A percentile compares a stretch with the other conserved stretches of the same genome.
Conservation (phyloP, 2,888 invertebrate species). For the Amiota mariae region DNA sequence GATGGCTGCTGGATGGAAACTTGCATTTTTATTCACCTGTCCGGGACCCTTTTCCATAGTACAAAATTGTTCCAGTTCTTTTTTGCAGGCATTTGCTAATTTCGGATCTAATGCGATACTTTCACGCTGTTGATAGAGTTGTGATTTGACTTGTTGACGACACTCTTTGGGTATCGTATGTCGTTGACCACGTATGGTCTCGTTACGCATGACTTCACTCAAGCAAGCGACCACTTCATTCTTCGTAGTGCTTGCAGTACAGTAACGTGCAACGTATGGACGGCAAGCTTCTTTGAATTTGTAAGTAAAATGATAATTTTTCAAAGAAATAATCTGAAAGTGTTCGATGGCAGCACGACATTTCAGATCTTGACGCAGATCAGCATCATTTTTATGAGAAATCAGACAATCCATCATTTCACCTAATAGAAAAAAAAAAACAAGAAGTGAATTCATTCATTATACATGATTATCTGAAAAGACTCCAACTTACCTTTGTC, state of each 20-base stretch:
- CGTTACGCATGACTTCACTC: slow-evolving; percentile 92
- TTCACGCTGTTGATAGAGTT: slow-evolving; percentile 93
- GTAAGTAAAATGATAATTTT: slow-evolving; percentile 93
- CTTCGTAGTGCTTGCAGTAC: slow-evolving; percentile 82
- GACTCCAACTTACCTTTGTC: slow-evolving; percentile 77
- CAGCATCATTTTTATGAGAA: slow-evolving; percentile 89
- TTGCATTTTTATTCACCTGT: slow-evolving; percentile 72
- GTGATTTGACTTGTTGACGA: slow-evolving; percentile 90
- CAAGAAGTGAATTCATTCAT: not conserved
- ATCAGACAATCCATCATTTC: slow-evolving; percentile 96
- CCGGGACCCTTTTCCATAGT: slow-evolving; percentile 80
- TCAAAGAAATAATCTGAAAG: slow-evolving; percentile 93
- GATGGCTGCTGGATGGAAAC: slow-evolving; percentile 32
- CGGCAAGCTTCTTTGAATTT: slow-evolving; percentile 97
- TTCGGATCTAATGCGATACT: slow-evolving; percentile 89
- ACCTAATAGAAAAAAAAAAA: slow-evolving; percentile 72
- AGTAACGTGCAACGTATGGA: slow-evolving; percentile 82
- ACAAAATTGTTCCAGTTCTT: slow-evolving; percentile 85
- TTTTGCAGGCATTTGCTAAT: slow-evolving; percentile 86
- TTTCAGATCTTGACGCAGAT: slow-evolving; percentile 84
- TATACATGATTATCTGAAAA: not conserved
- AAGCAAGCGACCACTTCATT: slow-evolving; percentile 79
- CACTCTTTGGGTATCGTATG: slow-evolving; percentile 91
- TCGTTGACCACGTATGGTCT: slow-evolving; percentile 84
- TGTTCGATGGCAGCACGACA: slow-evolving; percentile 97